Percentiles rank a stretch among this genome's conserved stretches.
Evolutionary conservation across 2,797 vertebrate species (phyloP).

Genomic region (Microcaecilia unicolor): DNA sequence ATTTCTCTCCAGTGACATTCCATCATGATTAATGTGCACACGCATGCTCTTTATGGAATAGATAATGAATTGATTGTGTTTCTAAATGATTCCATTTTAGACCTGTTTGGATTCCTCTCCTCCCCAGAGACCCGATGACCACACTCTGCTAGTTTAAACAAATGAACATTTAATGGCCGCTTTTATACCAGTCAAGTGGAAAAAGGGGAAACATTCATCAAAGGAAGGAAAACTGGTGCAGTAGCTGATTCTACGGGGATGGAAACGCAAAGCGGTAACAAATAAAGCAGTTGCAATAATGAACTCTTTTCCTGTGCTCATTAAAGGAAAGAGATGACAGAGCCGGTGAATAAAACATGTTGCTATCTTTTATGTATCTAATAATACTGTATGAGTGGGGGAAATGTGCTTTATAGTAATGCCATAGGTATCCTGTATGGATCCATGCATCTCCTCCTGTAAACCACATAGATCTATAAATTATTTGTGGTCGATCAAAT

Average conservation of each 20-base stretch:
- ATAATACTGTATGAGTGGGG: background rate
- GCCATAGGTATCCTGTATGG: background rate
- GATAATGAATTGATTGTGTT: slow-evolving; percentile 52
- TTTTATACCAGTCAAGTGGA: slow-evolving; percentile 34
- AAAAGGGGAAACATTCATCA: slow-evolving; percentile 37
- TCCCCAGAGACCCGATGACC: slow-evolving; percentile 35
- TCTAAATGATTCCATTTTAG: slow-evolving; percentile 42
- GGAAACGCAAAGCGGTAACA: too few species aligned
- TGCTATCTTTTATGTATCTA: background rate
- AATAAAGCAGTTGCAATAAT: background rate
- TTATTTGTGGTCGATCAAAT: too few species aligned
- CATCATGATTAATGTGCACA: slow-evolving; percentile 47
- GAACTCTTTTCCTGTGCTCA: background rate
- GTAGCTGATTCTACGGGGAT: too few species aligned
- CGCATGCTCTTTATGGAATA: slow-evolving; percentile 53
- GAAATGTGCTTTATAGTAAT: too few species aligned
- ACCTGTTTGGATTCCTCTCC: slow-evolving; percentile 37
- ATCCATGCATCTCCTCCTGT: background rate
- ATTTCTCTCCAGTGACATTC: slow-evolving; percentile 31
- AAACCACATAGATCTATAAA: background rate
- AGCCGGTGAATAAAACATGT: background rate
- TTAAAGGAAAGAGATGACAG: slow-evolving; percentile 1
- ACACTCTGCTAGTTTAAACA: slow-evolving; percentile 50
- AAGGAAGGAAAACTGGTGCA: background rate
- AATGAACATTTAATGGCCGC: slow-evolving; percentile 43